Conservation (phyloP, 2,797 vertebrate species). For the Myotis pilosus region DNA sequence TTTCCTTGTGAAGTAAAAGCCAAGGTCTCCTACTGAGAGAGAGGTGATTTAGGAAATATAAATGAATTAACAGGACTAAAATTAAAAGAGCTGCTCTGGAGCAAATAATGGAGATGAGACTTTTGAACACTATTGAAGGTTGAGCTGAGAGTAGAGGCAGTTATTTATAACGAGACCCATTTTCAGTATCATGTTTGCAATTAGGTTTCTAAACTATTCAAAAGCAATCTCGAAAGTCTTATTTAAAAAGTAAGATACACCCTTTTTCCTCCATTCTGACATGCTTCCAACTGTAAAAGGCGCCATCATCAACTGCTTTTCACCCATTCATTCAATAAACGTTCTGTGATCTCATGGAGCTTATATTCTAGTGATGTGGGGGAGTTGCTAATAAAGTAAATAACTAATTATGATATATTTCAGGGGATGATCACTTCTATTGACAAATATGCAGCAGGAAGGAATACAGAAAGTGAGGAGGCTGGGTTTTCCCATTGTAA, state of each 20-base stretch:
- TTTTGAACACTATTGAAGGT: neutral
- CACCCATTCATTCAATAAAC: neutral
- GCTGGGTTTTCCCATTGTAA: neutral
- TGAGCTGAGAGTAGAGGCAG: neutral
- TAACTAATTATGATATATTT: neutral
- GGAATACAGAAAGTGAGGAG: neutral
- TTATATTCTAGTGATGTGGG: neutral
- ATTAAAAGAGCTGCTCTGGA: neutral
- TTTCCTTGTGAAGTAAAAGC: conserved; percentile 29
- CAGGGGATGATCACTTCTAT: neutral
- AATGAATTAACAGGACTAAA: neutral
- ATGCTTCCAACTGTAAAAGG: neutral
- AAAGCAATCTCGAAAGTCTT: neutral
- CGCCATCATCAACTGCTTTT: neutral
- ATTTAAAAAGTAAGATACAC: neutral
- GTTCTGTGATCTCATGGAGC: neutral
- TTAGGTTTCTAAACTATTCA: neutral
- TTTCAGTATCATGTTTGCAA: neutral
- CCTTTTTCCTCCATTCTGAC: neutral
- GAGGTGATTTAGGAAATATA: neutral
- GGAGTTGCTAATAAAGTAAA: neutral
- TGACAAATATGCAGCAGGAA: neutral
- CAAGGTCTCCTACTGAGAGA: neutral
- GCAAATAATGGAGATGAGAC: neutral
- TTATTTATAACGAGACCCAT: neutral